phyloP scores from a whole-genome alignment of 1,140 invertebrate genomes.

The Sarcophaga bullata region DNA sequence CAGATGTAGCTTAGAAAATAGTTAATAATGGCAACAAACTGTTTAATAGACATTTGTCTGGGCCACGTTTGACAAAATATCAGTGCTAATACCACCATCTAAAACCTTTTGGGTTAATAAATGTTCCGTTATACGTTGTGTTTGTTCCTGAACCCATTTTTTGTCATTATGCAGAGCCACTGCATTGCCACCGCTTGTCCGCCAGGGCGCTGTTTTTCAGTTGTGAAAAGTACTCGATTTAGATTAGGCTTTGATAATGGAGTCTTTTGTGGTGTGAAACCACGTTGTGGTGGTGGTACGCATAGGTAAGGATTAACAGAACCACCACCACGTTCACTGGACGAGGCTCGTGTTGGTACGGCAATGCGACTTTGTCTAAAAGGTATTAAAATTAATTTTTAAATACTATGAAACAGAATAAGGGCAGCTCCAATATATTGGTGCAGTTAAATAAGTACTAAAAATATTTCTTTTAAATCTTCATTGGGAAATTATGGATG shows the following conservation, averaged over 20 bases:
- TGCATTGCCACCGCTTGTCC: neutral
- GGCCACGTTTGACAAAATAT: slow-evolving; percentile 53
- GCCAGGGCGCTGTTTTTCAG: slow-evolving; percentile 49
- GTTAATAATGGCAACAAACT: slow-evolving; percentile 58
- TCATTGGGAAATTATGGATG: no score
- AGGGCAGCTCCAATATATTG: no score
- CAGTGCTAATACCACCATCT: slow-evolving; percentile 42
- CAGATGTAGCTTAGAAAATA: slow-evolving; percentile 54
- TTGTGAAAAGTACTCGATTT: slow-evolving; percentile 47
- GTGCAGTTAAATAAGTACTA: no score
- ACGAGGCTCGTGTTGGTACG: slow-evolving; percentile 26
- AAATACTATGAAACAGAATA: neutral
- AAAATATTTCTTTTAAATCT: no score
- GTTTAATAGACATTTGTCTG: slow-evolving; percentile 60
- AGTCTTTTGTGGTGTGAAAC: slow-evolving; percentile 40
- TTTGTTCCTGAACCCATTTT: slow-evolving; percentile 59
- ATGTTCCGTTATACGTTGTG: slow-evolving; percentile 54
- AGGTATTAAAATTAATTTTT: neutral
- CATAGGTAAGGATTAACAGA: neutral
- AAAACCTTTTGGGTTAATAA: slow-evolving; percentile 44
- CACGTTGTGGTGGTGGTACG: neutral
- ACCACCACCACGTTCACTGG: slow-evolving; percentile 30
- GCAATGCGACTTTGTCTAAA: slow-evolving; percentile 37
- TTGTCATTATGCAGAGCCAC: slow-evolving; percentile 53
- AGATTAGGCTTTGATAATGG: neutral